These are phyloP conservation scores for Procavia capensis DNA, from an alignment of 2,113 vertebrate species.

Conservation along the genomic window DNA sequence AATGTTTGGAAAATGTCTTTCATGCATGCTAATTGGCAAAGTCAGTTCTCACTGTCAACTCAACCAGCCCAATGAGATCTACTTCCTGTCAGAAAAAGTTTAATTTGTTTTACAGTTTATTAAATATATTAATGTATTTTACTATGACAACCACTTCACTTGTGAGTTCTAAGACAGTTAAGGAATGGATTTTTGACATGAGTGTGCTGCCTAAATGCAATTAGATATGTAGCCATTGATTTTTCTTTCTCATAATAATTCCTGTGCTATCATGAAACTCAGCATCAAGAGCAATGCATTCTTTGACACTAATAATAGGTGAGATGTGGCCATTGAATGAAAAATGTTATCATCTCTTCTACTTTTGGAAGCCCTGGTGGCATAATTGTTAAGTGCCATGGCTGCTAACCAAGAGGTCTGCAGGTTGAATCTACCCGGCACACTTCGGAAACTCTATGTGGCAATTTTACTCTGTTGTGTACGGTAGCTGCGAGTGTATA, in stretches of 20 bases:
- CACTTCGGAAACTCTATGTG: too few relatives aligned
- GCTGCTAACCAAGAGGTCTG: too few relatives aligned
- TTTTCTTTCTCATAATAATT: slow-evolving; percentile 46
- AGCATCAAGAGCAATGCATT: not conserved
- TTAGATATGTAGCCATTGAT: slow-evolving; percentile 27
- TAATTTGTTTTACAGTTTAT: too few relatives aligned
- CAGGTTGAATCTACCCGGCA: too few relatives aligned
- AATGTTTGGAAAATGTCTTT: slow-evolving; percentile 36
- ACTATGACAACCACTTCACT: not conserved
- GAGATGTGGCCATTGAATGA: not conserved
- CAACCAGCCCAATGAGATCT: not conserved
- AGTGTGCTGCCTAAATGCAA: slow-evolving; percentile 44
- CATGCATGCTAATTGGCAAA: slow-evolving; percentile 26
- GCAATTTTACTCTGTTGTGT: too few relatives aligned
- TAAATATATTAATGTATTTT: too few relatives aligned
- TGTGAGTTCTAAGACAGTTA: slow-evolving; percentile 39
- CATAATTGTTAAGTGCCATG: too few relatives aligned
- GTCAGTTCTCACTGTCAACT: not conserved
- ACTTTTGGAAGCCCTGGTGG: not conserved
- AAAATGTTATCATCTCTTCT: slow-evolving; percentile 1
- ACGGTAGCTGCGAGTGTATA: too few relatives aligned
- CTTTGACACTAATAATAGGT: not conserved
- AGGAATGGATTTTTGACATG: not conserved
- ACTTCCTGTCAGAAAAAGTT: too few relatives aligned
- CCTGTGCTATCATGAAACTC: not conserved